Evolutionary conservation across 2,113 vertebrate species (phyloP).

Genomic region (Lamprotornis superbus): DNA sequence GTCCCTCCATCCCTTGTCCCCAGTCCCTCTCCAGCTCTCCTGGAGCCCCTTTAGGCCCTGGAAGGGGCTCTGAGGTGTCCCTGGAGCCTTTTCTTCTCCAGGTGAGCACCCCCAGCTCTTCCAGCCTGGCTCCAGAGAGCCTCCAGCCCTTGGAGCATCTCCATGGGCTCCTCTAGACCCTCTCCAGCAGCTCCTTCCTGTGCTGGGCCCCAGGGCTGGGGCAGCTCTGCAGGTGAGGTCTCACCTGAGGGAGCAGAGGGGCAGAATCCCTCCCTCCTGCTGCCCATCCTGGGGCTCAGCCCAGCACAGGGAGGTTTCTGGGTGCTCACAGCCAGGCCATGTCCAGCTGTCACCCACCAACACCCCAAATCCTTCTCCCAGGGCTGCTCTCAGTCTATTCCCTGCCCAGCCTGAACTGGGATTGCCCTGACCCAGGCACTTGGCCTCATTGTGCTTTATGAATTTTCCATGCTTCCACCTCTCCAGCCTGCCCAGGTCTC

Average conservation of each 20-base stretch:
- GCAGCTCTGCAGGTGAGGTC: neutral
- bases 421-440: neutral
- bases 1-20: neutral
- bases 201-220: neutral
- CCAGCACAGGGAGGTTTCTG: neutral
- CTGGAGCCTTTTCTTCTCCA: too few species aligned
- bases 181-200: neutral
- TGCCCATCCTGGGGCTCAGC: neutral
- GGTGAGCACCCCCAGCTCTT: neutral
- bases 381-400: rapidly evolving
- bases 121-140: neutral
- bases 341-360: neutral
- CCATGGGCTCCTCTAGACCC: rapidly evolving
- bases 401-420: neutral
- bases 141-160: neutral
- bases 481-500: neutral
- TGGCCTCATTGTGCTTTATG: neutral
- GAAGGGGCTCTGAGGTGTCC: too few species aligned
- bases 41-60: neutral
- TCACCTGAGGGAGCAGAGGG: neutral
- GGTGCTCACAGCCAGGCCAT: rapidly evolving
- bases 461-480: neutral
- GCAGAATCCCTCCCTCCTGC: neutral
- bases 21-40: neutral
- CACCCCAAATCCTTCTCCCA: neutral